Percentiles rank a stretch among this genome's conserved stretches.
Conservation (phyloP, 2,888 invertebrate species). For the Chironomus tentans region DNA sequence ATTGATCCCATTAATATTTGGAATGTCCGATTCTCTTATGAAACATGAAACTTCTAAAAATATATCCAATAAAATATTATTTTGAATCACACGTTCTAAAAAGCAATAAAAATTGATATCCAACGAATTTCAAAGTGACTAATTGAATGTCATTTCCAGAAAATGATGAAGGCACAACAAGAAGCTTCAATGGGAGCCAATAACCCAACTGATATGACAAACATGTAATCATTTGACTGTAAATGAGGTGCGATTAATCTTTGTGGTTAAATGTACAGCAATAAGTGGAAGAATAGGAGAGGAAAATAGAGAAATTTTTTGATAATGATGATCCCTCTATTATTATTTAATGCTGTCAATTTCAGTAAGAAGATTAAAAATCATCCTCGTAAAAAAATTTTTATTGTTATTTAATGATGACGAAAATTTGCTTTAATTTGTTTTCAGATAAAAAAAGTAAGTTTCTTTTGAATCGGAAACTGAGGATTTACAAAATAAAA, state of each 20-base stretch:
- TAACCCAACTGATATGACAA: background rate
- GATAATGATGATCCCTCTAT: background rate
- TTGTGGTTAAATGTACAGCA: background rate
- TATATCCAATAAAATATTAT: background rate
- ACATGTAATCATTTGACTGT: constrained; percentile 13
- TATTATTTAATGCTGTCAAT: too few relatives aligned
- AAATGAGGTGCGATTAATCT: constrained; percentile 14
- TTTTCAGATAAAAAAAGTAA: background rate
- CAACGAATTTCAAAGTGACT: too few relatives aligned
- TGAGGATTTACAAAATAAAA: background rate
- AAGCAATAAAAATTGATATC: background rate
- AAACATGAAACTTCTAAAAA: background rate
- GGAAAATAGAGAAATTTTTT: too few relatives aligned
- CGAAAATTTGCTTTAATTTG: constrained; percentile 10
- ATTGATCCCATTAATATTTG: too few relatives aligned
- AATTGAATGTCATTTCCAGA: too few relatives aligned
- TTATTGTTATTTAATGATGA: constrained; percentile 13
- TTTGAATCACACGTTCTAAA: background rate
- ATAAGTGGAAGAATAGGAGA: background rate
- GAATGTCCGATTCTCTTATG: too few relatives aligned
- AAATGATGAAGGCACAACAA: background rate
- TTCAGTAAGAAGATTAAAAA: too few relatives aligned
- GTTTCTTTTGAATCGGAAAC: background rate
- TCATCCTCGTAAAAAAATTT: too few relatives aligned
- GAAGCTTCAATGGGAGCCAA: background rate